Evolutionary conservation across 2,888 invertebrate species (phyloP), one percentile per base, ranked within the genome.

Genomic region (Acleris literana): DNA sequence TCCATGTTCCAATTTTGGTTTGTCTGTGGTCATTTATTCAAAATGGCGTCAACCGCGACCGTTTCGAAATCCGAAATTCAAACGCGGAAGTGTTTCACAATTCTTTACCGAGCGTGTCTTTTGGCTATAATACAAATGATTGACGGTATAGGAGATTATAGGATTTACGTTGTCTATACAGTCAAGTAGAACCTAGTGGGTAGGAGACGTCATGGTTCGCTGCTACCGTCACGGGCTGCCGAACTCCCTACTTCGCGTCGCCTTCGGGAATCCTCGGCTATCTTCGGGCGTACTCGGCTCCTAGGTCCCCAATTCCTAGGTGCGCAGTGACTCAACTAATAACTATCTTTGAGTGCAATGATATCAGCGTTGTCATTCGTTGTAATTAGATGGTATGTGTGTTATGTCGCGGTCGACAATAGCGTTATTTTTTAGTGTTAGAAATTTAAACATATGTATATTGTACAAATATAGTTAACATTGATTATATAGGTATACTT

Each of bases 201-300:
- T 79, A 82, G 83, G 79, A 84, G 81, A 84, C 78, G 69, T 70
- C 78, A 84, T 81, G 85, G 79, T 82, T 78, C 79, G 88, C 79
- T 84, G 83, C 71, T 73, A 71, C 71, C 85, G 87, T 89, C 87
- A 89, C 83, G 90, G 85, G 76, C 83, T 81, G 81, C 68, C 81
- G 85, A 80, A 53, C 84, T 80, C 79, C 82, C 83, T 83, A 73
- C 81, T 81, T 76, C 78, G 73, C 74, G 74, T 69, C 76, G 72
- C 73, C 80, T 83, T 86, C 87, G 86, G 81, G 75, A 78, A 71
- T 70, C 73, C 77, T 88, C 88, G 87, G 75, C 67, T 65, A 72
- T 76, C 77, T 77, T 85, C 86, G 89, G 76, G 61, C n/a, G 49
- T 61, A 64, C 73, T 78, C 78, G 76, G 69, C 46, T 68, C 72